Evolutionary conservation across 2,797 vertebrate genomes (phyloP), one percentile per base, ranked within the genome.

Genomic region (Orestias chungarensis): DNA sequence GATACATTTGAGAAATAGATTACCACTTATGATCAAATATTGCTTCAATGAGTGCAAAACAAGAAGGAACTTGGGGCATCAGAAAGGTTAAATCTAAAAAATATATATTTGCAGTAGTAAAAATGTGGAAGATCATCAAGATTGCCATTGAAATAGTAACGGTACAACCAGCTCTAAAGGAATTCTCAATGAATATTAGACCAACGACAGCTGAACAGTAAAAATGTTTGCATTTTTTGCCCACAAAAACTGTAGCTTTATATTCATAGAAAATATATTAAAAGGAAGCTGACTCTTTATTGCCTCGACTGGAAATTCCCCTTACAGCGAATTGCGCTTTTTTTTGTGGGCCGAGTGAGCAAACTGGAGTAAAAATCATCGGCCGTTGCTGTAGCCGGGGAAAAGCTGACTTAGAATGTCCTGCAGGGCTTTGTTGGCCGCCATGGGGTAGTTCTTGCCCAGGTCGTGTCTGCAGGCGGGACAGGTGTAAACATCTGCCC

Each of bases 351-450:
- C 65, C 59, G 55, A 80, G 54, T 62, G 55, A 80, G 54, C 49
- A 46, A 71, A 64, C 72, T 65, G 79, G 79, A 71, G 64, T 79
- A 73, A 76, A 77, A 82, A 95, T 97, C 96, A 99, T 91, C 97
- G 96, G 40, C 98, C 97, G 0, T 88, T 97, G 94, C 95, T 97
- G 31, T 99, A 99, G 57, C 98, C 98, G 0, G 97, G 98, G 88
- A 99, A 99, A 91, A 99, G 95, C 93, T 97, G 97, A 85, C 29
- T 93, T 66, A 99, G 95, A 73, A 98, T 73, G 55, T 89, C 90
- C 91, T 99, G 97, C 88, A 99, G 94, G 0, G 93, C 71, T 84
- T 96, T 92, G 81, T 99, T 99, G 88, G 98, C 91, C 0, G 86
- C 82, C 96, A 98, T 96, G 71, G 90, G 73, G 75, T 97, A 96